phyloP scores from a whole-genome alignment of 2,888 invertebrate species.

The Acrocyrtus sp. region DNA sequence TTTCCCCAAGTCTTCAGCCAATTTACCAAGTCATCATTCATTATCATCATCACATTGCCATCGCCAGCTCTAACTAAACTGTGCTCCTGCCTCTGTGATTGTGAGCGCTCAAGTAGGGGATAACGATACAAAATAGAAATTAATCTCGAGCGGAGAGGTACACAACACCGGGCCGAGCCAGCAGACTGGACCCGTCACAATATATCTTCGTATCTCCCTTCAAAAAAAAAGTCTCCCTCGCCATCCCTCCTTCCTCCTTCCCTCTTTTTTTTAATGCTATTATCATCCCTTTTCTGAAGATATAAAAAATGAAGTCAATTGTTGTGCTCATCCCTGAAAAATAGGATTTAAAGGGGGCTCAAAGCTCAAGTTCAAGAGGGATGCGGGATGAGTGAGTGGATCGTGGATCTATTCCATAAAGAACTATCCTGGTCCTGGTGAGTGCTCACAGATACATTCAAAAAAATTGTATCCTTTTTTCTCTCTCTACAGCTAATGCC shows the following conservation, averaged over 20 bases:
- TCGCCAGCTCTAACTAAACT: not conserved
- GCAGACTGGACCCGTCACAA: conserved; percentile 15
- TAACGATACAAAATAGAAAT: not conserved
- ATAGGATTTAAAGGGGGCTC: conserved; percentile 22
- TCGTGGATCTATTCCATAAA: no score
- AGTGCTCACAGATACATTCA: not conserved
- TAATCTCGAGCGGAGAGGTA: conserved; percentile 4
- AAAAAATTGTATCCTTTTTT: not conserved
- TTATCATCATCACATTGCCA: not conserved
- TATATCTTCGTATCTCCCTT: not conserved
- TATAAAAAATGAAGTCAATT: conserved; percentile 28
- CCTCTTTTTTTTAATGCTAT: conserved; percentile 19
- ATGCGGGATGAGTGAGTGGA: no score
- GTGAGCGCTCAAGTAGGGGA: not conserved
- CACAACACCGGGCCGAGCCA: conserved; percentile 10
- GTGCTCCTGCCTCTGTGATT: not conserved
- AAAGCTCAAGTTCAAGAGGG: conserved; percentile 19
- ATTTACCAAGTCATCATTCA: not conserved
- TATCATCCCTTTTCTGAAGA: conserved; percentile 1
- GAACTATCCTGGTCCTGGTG: not conserved
- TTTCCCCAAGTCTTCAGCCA: not conserved
- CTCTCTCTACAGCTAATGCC: not conserved
- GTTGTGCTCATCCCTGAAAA: conserved; percentile 39
- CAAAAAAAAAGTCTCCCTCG: no score
- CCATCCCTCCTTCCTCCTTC: not conserved